Evolutionary conservation across 2,888 invertebrate species (phyloP).

Genomic region (Uropetala carovei): DNA sequence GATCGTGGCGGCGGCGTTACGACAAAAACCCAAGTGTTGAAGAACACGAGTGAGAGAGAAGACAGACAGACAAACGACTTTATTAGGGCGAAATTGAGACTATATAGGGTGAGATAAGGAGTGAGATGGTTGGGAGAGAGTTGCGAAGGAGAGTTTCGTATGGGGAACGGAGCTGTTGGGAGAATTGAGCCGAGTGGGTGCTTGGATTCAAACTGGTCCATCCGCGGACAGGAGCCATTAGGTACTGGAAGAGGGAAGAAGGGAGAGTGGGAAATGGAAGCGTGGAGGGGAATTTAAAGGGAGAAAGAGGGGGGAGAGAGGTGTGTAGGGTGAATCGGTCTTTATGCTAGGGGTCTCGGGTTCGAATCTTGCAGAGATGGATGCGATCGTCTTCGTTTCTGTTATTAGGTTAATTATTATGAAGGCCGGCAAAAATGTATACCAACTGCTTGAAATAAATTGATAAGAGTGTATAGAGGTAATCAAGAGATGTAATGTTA

Average conservation of each 20-base stretch:
- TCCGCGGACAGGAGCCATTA: neutral
- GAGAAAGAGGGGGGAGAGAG: neutral
- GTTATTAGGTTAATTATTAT: neutral
- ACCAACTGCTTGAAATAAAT: neutral
- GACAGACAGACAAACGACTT: too few species aligned
- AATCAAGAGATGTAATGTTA: neutral
- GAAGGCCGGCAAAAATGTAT: neutral
- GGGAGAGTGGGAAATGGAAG: neutral
- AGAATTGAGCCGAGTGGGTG: neutral
- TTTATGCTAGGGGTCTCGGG: neutral
- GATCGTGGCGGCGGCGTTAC: too few species aligned
- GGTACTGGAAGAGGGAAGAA: neutral
- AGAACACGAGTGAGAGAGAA: neutral
- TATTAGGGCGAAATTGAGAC: too few species aligned
- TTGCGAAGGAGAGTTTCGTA: neutral
- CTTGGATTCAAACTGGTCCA: slow-evolving; percentile 13
- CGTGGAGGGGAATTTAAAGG: neutral
- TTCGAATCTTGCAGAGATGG: neutral
- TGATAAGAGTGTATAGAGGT: neutral
- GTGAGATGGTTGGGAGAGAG: neutral
- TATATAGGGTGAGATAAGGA: too few species aligned
- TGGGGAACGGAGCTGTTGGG: too few species aligned
- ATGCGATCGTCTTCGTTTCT: neutral
- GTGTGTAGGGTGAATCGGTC: neutral
- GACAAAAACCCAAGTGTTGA: neutral